Evolutionary conservation across 2,797 vertebrate genomes (phyloP).

Genomic region (Oophaga sylvatica): DNA sequence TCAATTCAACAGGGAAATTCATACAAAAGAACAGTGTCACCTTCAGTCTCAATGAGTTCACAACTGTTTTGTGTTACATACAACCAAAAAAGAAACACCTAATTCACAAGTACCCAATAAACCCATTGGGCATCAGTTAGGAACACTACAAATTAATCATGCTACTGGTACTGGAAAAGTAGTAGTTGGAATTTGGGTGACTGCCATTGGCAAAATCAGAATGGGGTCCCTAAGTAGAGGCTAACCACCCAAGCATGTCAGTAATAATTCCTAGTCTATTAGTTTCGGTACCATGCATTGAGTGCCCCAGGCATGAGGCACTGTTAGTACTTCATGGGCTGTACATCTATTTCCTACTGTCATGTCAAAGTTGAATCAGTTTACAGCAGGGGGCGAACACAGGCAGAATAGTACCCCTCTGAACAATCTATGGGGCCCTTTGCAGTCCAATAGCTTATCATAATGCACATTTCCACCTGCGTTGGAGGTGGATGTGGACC

Average conservation of each 20-base stretch:
- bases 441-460: no score
- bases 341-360: background rate
- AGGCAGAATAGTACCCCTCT: no score
- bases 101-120: background rate
- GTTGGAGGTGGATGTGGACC: no score
- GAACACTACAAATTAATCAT: background rate
- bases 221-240: background rate
- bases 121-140: background rate
- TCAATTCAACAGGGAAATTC: background rate
- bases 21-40: background rate
- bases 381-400: no score
- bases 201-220: background rate
- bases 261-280: background rate
- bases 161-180: background rate
- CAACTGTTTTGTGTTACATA: conserved; percentile 1
- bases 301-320: background rate
- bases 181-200: background rate
- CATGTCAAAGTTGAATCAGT: background rate
- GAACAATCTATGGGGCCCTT: no score
- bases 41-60: background rate
- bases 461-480: no score
- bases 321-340: background rate
- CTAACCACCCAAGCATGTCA: background rate
- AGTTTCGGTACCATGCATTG: background rate
- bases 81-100: conserved; percentile 7